phyloP scores from a whole-genome alignment of 2,888 invertebrate species.

The Andrena marginata region DNA sequence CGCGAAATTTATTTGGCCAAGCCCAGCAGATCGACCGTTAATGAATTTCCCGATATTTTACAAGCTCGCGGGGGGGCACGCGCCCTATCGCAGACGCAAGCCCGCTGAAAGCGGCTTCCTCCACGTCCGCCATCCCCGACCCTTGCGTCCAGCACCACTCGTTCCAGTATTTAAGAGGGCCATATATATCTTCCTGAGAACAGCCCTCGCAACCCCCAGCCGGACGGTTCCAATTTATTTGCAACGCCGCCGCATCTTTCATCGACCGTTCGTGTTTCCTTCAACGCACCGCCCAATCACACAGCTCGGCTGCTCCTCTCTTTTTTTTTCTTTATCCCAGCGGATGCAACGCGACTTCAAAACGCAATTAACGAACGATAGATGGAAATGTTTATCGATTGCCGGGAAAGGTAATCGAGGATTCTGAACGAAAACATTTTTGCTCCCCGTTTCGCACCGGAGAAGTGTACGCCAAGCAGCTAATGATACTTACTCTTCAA shows the following conservation, averaged over 20 bases:
- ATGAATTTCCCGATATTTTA: conserved; percentile 73
- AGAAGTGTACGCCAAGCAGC: not conserved
- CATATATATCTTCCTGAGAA: conserved; percentile 57
- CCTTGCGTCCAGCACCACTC: conserved; percentile 16
- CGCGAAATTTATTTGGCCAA: conserved; percentile 64
- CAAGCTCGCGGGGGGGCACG: conserved; percentile 38
- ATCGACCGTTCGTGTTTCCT: conserved; percentile 54
- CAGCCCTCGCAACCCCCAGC: conserved; percentile 52
- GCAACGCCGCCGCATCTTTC: conserved; percentile 64
- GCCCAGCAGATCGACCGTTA: conserved; percentile 64
- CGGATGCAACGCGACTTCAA: not conserved
- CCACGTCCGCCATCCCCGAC: conserved; percentile 1
- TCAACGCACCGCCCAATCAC: conserved; percentile 1
- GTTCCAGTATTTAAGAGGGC: conserved; percentile 63
- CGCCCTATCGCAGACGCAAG: conserved; percentile 33
- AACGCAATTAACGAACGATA: too few relatives aligned
- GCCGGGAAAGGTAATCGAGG: not conserved
- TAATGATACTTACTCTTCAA: not conserved
- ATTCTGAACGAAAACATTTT: not conserved
- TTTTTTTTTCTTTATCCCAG: not conserved
- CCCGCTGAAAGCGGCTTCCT: conserved; percentile 55
- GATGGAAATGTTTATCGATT: not conserved
- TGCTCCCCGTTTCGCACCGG: not conserved
- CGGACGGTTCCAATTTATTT: conserved; percentile 68
- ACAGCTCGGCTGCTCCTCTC: not conserved